Conservation (phyloP, 2,888 invertebrate genomes). For the Drosophila meridionalis region DNA sequence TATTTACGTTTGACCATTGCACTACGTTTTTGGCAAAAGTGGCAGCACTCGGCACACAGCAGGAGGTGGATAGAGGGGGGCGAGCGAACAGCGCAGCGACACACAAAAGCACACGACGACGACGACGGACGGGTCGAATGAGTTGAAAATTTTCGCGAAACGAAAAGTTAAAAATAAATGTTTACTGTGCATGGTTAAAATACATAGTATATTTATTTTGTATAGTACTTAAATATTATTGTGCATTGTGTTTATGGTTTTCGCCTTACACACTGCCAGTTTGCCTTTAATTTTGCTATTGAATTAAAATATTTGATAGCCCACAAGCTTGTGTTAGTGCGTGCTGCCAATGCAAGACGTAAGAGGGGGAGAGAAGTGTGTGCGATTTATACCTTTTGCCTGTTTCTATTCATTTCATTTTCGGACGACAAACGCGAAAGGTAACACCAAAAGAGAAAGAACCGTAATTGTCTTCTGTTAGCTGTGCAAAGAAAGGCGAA, state of each 20-base stretch:
- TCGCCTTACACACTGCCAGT: constrained; percentile 19
- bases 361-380: constrained; percentile 30
- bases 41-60: constrained; percentile 55
- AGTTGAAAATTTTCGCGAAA: constrained; percentile 78
- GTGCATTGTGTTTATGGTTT: constrained; percentile 44
- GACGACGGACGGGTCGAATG: constrained; percentile 65
- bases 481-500: constrained; percentile 49
- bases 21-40: constrained; percentile 33
- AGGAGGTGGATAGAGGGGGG: constrained; percentile 28
- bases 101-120: constrained; percentile 76
- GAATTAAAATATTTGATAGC: constrained; percentile 67
- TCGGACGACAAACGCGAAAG: constrained; percentile 63
- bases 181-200: constrained; percentile 72
- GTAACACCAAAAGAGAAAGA: constrained; percentile 69
- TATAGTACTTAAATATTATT: constrained; percentile 36
- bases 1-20: constrained; percentile 8
- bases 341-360: constrained; percentile 41
- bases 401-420: constrained; percentile 61
- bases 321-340: constrained; percentile 53
- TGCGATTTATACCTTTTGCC: constrained; percentile 55
- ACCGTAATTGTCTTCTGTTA: constrained; percentile 65
- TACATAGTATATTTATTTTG: constrained; percentile 48
- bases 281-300: constrained; percentile 36
- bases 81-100: constrained; percentile 39
- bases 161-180: constrained; percentile 81